Base-by-base conservation (phyloP, 2,113 vertebrate species). In the Chelonoidis abingdonii region DNA sequence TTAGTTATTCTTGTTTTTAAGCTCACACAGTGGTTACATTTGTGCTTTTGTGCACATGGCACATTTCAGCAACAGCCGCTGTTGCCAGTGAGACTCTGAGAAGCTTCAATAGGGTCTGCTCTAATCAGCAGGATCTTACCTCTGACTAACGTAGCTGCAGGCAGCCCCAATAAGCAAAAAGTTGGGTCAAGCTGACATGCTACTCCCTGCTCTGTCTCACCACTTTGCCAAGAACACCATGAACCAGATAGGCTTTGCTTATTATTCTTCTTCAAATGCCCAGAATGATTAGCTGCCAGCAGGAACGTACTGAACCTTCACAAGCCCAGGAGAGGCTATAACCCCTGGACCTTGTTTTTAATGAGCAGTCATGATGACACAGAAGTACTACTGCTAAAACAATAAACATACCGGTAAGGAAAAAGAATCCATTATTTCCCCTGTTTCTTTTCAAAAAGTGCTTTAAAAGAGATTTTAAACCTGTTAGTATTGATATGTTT, bases 51-150 rank as follows among this genome's bases (percentile, higher is more conserved):
- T 87, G 54, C 1, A 41, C 31, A n/a, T 2, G 47, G 24, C 3
- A 57, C 10, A 35, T 44, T 93, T 90, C 38, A 92, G 90, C 2
- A 87, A 86, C 87, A 87, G 65, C 52, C 0, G 84, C 53, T 87
- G 4, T 5, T 80, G 83, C 86, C 5, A 75, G 5, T 85, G 11
- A 94, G 47, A 11, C 87, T 95, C 93, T 72, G 89, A 84, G 9
- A 88, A 90, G 88, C 81, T 95, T 91, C 88, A 80, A 62, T 85
- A 91, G 88, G 10, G n/a, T 88, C 80, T 80, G 56, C 75, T 81
- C 8, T 47, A 92, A 94, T 91, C 87, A 83, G 79, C 78, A 54
- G 22, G 53, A 80, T 59, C 59, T 93, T 41, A 38, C 27, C 80
- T 86, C 49, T 91, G 84, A 92, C 24, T 91, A 91, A 83, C 41